Conservation (phyloP, 2,888 invertebrate genomes). For the Lissocephala sabroskyi region DNA sequence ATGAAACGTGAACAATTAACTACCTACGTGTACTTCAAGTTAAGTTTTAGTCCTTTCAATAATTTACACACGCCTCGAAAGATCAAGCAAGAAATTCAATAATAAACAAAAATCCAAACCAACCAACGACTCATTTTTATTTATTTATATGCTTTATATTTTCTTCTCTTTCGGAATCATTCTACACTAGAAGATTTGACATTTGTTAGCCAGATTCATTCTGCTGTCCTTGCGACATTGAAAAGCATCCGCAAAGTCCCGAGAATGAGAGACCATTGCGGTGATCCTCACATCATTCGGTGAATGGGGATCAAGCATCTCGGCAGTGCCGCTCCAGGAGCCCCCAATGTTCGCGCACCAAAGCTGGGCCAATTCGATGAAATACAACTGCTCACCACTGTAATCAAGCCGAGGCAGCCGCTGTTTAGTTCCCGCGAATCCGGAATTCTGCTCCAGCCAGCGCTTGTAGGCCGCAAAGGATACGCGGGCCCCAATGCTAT, state of each 20-base stretch:
- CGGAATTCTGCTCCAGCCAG: constrained; percentile 40
- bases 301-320: constrained; percentile 36
- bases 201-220: constrained; percentile 64
- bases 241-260: constrained; percentile 53
- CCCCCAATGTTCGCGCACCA: constrained; percentile 52
- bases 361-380: constrained; percentile 57
- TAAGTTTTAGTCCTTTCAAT: constrained; percentile 55
- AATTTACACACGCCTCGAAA: constrained; percentile 44
- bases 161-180: too few relatives aligned
- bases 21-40: too few relatives aligned
- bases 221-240: constrained; percentile 42
- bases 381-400: constrained; percentile 62
- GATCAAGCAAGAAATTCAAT: too few relatives aligned
- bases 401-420: constrained; percentile 49
- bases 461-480: constrained; percentile 57
- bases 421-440: constrained; percentile 21
- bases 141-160: too few relatives aligned
- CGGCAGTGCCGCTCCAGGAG: constrained; percentile 17
- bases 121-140: too few relatives aligned
- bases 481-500: constrained; percentile 66
- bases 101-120: constrained; percentile 39
- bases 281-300: constrained; percentile 54
- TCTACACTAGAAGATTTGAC: constrained; percentile 49
- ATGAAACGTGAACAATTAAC: too few relatives aligned
- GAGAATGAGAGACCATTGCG: constrained; percentile 59